Percentiles rank a stretch among this genome's conserved stretches.
These are phyloP conservation scores for Sitobion miscanthi DNA, from an alignment of 1,140 invertebrate genomes.

Conservation along the genomic window DNA sequence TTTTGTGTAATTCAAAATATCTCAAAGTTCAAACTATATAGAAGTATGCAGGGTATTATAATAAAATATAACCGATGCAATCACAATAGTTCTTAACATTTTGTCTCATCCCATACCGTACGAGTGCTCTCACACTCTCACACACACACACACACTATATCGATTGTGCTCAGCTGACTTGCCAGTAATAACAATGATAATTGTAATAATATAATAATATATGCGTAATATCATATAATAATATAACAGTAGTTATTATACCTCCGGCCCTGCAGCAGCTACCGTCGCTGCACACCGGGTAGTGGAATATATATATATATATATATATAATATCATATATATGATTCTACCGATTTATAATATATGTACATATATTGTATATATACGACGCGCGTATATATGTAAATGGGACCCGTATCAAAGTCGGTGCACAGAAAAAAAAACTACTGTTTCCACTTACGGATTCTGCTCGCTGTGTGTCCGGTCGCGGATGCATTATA, in stretches of 20 bases:
- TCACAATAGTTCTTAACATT: too few relatives aligned
- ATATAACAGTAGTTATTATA: not conserved
- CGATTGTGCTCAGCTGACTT: not conserved
- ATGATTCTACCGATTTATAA: too few relatives aligned
- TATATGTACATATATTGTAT: not conserved
- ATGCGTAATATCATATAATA: not conserved
- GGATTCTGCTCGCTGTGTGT: constrained; percentile 42
- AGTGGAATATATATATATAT: not conserved
- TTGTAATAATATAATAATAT: not conserved
- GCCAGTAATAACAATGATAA: not conserved
- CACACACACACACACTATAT: not conserved
- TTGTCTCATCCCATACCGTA: not conserved
- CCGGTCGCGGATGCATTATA: not conserved
- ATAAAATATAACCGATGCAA: too few relatives aligned
- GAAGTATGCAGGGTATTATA: too few relatives aligned
- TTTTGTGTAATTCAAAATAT: too few relatives aligned
- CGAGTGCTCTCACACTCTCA: too few relatives aligned
- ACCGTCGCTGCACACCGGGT: not conserved
- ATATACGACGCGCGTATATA: not conserved
- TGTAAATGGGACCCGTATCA: constrained; percentile 46
- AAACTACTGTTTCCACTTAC: constrained; percentile 32
- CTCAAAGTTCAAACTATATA: too few relatives aligned
- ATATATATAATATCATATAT: not conserved
- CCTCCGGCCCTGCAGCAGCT: not conserved
- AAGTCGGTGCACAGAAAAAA: constrained; percentile 33